Base-by-base conservation (phyloP, 1,140 invertebrate genomes). In the Bombyx mori region DNA sequence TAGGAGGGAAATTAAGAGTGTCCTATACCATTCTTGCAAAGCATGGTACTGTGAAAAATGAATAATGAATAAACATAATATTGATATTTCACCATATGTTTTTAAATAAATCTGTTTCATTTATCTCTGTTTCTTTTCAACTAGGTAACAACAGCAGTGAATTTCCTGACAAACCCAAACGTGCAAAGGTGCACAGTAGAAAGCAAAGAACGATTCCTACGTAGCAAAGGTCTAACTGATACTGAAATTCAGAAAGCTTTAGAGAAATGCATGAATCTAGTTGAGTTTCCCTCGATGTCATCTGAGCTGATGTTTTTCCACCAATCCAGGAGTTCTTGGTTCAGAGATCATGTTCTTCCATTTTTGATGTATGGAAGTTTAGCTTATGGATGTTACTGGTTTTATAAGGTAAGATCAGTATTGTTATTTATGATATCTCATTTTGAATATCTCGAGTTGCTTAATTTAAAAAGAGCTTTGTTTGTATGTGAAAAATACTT, bases 131-230 rank as follows among this genome's bases (percentile, higher is more conserved):
- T 4, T 35, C 4, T 4, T 2, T 35, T 35, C 1, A 35, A 69
- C 75, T 79, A 95, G 94, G 91, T 97, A 56, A 91, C 91, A 58
- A 96, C 95, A 42, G 96, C 96, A 44, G 92, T 96, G 8, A 95
- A 94, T 70, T 97, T 97, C 88, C 82, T 97, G 44, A 91, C 93
- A 79, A 96, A 97, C 88, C 93, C 93, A 43, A 94, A 93, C 79
- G 94, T 97, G 4, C 89, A 91, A 48, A 82, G 89, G 56, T 95
- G 92, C 75, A 92, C 95, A 0, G 69, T 94, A 44, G 88, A 91
- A 52, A 92, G 94, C 68, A 96, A 95, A 73, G 92, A 94, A 75
- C 89, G 92, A 63, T 97, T 97, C 88, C 86, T 97, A 6, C 89
- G 91, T 66, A 91, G 90, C 61, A 96, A 97, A 88, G 96, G 96